A percentile compares a stretch with the other conserved stretches of the same genome.
These are phyloP conservation scores for Frankliniella intonsa DNA, from an alignment of 2,888 invertebrate species.

Conservation along the genomic window DNA sequence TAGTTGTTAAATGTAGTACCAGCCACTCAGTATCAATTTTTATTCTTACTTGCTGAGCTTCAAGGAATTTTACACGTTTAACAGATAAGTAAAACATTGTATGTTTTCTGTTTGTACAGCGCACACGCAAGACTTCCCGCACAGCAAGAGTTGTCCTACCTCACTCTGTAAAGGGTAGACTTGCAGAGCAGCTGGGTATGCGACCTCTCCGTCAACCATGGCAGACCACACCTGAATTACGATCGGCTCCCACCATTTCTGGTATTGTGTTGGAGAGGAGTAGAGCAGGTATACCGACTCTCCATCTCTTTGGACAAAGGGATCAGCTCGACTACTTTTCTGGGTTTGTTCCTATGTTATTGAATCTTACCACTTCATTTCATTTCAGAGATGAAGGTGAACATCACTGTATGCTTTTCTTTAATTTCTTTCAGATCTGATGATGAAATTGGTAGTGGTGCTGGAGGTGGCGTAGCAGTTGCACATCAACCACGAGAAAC, in stretches of 20 bases:
- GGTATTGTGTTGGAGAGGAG: constrained; percentile 40
- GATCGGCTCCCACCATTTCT: constrained; percentile 35
- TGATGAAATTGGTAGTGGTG: constrained; percentile 38
- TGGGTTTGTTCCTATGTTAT: constrained; percentile 40
- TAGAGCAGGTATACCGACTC: constrained; percentile 52
- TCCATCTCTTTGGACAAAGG: constrained; percentile 62
- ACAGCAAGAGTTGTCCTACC: constrained; percentile 32
- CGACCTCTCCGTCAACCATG: constrained; percentile 44
- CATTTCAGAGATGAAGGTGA: neutral
- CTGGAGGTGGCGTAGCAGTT: constrained; percentile 41
- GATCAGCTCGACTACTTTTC: constrained; percentile 68
- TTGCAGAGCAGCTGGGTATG: constrained; percentile 52
- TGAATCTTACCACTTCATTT: neutral
- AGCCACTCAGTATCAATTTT: neutral
- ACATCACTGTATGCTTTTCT: neutral
- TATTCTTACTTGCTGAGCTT: neutral
- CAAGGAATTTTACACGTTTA: too few species aligned
- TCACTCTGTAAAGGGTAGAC: constrained; percentile 50
- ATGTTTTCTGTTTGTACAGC: neutral
- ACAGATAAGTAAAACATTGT: too few species aligned
- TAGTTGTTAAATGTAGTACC: neutral
- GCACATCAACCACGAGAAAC: constrained; percentile 41
- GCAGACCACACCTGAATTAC: constrained; percentile 45
- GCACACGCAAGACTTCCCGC: neutral
- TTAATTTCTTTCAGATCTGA: constrained; percentile 38